A percentile compares a stretch with the other conserved stretches of the same genome.
Conservation (phyloP, 2,888 invertebrate species). For the Pyrochroa serraticornis region DNA sequence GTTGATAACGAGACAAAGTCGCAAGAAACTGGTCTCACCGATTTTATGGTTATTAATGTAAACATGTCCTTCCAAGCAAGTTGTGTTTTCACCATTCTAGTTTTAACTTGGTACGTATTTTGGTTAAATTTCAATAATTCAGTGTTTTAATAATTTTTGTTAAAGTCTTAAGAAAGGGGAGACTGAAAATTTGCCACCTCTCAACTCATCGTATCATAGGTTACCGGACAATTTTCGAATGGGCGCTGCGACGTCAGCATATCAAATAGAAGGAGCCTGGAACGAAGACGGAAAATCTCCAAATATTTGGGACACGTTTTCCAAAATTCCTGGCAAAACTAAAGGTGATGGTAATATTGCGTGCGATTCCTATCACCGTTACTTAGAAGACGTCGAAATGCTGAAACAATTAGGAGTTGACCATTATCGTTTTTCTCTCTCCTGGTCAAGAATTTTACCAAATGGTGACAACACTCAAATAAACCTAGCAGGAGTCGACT, state of each 20-base stretch:
- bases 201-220: no score
- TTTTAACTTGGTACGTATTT: no score
- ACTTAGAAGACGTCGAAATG: constrained; percentile 64
- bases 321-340: constrained; percentile 16
- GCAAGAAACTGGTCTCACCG: no score
- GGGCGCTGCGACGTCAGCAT: constrained; percentile 39
- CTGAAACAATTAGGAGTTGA: constrained; percentile 62
- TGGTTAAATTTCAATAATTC: no score
- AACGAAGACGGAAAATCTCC: constrained; percentile 33
- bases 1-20: no score
- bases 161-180: no score
- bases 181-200: no score
- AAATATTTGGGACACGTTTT: not conserved
- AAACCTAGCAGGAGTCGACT: constrained; percentile 70
- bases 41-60: no score
- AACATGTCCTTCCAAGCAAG: no score
- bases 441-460: constrained; percentile 71
- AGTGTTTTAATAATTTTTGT: no score
- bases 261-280: constrained; percentile 27
- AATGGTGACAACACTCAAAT: constrained; percentile 66
- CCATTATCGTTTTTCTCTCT: constrained; percentile 65
- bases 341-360: constrained; percentile 68
- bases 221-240: constrained; percentile 13
- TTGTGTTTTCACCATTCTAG: no score
- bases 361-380: constrained; percentile 68